Evolutionary conservation across 2,888 invertebrate species (phyloP).

Genomic region (Melanargia galathea): DNA sequence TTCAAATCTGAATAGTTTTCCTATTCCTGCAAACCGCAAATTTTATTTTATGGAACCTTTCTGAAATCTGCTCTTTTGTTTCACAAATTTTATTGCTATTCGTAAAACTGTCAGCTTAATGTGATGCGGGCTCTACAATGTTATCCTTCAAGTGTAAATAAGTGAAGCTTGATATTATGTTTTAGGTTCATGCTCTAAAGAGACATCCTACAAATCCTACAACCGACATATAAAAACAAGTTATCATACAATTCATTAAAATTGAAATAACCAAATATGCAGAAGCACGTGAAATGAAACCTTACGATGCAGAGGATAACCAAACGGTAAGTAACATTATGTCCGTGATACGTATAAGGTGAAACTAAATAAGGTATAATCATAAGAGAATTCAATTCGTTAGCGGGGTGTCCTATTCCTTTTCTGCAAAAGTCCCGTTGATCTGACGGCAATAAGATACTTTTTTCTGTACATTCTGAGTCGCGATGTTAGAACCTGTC

Average conservation of each 20-base stretch:
- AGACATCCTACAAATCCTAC: too few relatives aligned
- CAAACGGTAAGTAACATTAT: constrained; percentile 12
- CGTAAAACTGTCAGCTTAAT: constrained; percentile 49
- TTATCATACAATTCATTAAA: not conserved
- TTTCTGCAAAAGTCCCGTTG: constrained; percentile 58
- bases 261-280: not conserved
- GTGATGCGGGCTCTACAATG: constrained; percentile 58
- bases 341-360: constrained; percentile 34
- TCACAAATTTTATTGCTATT: constrained; percentile 58
- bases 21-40: constrained; percentile 62
- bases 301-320: not conserved
- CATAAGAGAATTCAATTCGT: constrained; percentile 12
- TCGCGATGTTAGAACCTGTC: constrained; percentile 57
- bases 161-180: constrained; percentile 42
- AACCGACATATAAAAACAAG: not conserved
- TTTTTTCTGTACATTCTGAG: constrained; percentile 57
- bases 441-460: constrained; percentile 53
- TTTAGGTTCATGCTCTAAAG: not conserved
- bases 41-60: constrained; percentile 58
- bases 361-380: constrained; percentile 19
- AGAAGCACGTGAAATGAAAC: not conserved
- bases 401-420: constrained; percentile 36
- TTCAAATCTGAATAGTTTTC: constrained; percentile 52
- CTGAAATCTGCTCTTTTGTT: constrained; percentile 60
- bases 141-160: constrained; percentile 48